Evolutionary conservation across 2,888 invertebrate species (phyloP).

Genomic region (Lordiphosa fenestrarum): DNA sequence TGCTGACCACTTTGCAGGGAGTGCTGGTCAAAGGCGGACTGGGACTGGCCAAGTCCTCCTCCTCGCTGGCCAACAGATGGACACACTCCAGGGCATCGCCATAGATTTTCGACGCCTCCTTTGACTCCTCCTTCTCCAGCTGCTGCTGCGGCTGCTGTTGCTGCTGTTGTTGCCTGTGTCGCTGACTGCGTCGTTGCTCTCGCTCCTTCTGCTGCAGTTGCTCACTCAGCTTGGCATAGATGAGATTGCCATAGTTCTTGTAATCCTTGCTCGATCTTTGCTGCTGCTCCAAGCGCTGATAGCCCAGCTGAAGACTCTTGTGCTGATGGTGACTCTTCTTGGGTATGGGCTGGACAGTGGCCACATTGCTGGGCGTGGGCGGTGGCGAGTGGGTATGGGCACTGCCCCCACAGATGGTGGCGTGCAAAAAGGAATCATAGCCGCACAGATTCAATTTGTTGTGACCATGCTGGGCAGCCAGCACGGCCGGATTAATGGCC

Average conservation of each 20-base stretch:
- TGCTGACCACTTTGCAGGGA: conserved; percentile 63
- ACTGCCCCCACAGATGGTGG: conserved; percentile 82
- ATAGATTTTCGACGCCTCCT: conserved; percentile 48
- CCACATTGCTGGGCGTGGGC: conserved; percentile 67
- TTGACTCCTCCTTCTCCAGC: no score
- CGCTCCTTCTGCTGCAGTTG: conserved; percentile 76
- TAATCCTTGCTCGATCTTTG: conserved; percentile 73
- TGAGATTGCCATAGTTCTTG: conserved; percentile 78
- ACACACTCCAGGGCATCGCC: conserved; percentile 61
- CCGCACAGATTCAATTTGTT: conserved; percentile 81
- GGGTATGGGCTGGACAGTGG: conserved; percentile 78
- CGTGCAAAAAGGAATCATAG: conserved; percentile 84
- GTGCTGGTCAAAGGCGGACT: conserved; percentile 54
- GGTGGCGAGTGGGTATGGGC: conserved; percentile 69
- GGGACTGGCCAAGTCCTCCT: conserved; percentile 45
- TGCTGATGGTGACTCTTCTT: conserved; percentile 50
- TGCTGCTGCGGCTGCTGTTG: not conserved
- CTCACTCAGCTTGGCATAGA: conserved; percentile 79
- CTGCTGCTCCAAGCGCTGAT: conserved; percentile 66
- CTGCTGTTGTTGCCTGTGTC: conserved; percentile 41
- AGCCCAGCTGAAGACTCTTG: conserved; percentile 25
- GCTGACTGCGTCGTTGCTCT: conserved; percentile 63
- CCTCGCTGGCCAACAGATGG: conserved; percentile 62
- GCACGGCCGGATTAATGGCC: conserved; percentile 83
- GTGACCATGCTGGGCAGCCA: conserved; percentile 77